A percentile compares a stretch with the other conserved stretches of the same genome.
phyloP scores from a whole-genome alignment of 2,797 vertebrate genomes.

The Alexandromys oeconomus region DNA sequence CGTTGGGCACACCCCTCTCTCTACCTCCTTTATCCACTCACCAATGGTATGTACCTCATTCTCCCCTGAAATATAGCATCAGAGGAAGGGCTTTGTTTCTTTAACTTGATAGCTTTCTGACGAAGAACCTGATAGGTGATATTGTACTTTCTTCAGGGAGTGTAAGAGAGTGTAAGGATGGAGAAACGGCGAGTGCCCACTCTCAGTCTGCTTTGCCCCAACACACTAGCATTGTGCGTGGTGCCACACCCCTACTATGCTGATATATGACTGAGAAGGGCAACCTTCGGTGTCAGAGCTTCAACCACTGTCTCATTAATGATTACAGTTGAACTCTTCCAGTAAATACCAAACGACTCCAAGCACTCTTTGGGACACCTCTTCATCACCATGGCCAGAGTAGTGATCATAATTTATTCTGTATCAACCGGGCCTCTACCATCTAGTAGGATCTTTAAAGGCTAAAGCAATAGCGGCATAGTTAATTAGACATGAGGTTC shows the following conservation, averaged over 20 bases:
- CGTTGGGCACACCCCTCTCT: background rate
- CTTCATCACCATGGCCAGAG: background rate
- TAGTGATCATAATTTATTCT: background rate
- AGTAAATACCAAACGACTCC: background rate
- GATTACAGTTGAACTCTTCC: background rate
- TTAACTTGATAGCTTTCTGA: background rate
- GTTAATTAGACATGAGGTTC: background rate
- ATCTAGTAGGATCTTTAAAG: background rate
- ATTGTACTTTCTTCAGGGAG: background rate
- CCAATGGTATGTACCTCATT: background rate
- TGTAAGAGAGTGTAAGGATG: rapidly evolving
- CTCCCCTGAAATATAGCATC: background rate
- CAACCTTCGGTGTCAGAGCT: background rate
- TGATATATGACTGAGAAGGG: background rate
- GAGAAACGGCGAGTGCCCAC: background rate
- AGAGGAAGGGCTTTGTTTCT: background rate
- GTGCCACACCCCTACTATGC: background rate
- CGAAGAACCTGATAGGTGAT: background rate
- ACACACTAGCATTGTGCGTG: background rate
- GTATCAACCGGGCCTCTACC: background rate
- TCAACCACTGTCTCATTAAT: background rate
- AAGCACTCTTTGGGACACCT: background rate
- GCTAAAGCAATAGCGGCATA: background rate
- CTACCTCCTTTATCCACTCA: background rate
- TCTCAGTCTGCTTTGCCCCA: background rate